Evolutionary conservation across 2,797 vertebrate species (phyloP), one percentile per base, ranked within the genome.

Genomic region (Heteromormyrus szaboi): DNA sequence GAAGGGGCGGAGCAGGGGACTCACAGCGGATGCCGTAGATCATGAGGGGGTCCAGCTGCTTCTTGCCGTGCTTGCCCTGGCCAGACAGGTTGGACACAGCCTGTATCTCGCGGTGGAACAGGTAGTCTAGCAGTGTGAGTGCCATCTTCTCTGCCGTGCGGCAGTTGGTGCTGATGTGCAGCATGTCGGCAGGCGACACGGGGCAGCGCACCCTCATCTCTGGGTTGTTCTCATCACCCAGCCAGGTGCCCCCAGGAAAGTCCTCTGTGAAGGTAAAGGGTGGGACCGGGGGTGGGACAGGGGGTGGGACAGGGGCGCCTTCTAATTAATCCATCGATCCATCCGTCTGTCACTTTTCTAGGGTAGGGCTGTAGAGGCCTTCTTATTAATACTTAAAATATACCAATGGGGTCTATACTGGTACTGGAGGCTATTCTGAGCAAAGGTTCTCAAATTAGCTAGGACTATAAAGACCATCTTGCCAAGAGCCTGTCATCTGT

Each of bases 141-240:
- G 98, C 99, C 98, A 99, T 99, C 94, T 99, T 99, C 95, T 99
- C 99, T 0, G 99, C 97, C 0, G 99, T 99, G 89, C 98, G 97
- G 92, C 99, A 99, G 93, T 98, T 99, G 54, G 97, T 98, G 94
- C 97, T 97, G 94, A 99, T 98, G 91, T 99, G 98, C 87, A 99
- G 94, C 98, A 99, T 99, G 93, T 99, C 99, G 0, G 97, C 97
- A 0, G 97, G 93, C 1, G 98, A 97, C 92, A 99, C 97, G 19
- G 98, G 98, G 56, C 96, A 97, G 53, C 99, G 97, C 3, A 99
- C 98, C 0, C 98, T 95, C 97, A 98, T 98, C 95, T 99, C 98
- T 0, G 97, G 93, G 87, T 99, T 99, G 92, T 95, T 98, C 91
- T 99, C 99, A 0, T 99, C 98, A 0, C 99, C 99, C 0, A 99